Evolutionary conservation across 2,797 vertebrate species (phyloP).

Genomic region (Leuciscus waleckii): DNA sequence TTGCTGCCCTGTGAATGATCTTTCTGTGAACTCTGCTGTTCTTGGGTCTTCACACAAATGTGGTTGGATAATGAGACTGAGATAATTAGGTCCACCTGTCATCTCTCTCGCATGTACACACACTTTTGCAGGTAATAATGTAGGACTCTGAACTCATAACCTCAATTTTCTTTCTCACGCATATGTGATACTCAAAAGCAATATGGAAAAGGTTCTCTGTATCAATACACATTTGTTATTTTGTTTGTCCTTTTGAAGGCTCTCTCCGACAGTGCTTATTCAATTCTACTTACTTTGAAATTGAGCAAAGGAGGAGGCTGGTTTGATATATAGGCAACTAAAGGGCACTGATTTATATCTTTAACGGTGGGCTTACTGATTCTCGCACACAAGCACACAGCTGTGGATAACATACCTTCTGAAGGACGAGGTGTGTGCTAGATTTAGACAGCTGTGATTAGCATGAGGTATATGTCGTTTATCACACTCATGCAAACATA

Average conservation of each 20-base stretch:
- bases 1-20: constrained; percentile 8
- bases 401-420: constrained; percentile 6
- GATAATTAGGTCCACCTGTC: constrained; percentile 19
- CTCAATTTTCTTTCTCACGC: neutral
- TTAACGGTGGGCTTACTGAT: neutral
- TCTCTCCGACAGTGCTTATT: neutral
- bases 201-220: neutral
- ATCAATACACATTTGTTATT: constrained; percentile 10
- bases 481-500: neutral
- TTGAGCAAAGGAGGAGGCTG: neutral
- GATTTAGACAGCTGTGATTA: constrained; percentile 29
- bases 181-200: neutral
- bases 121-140: neutral
- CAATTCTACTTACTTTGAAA: constrained; percentile 13
- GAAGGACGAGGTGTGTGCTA: neutral
- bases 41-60: constrained; percentile 10
- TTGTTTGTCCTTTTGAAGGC: neutral
- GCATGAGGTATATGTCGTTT: neutral
- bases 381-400: constrained; percentile 1
- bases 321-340: neutral
- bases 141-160: constrained; percentile 4
- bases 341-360: constrained; percentile 29
- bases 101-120: neutral
- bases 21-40: constrained; percentile 27
- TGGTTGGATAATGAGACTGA: constrained; percentile 20